These are phyloP conservation scores for Malacoctenus gilli DNA, from an alignment of 2,797 vertebrate species.

Conservation along the genomic window DNA sequence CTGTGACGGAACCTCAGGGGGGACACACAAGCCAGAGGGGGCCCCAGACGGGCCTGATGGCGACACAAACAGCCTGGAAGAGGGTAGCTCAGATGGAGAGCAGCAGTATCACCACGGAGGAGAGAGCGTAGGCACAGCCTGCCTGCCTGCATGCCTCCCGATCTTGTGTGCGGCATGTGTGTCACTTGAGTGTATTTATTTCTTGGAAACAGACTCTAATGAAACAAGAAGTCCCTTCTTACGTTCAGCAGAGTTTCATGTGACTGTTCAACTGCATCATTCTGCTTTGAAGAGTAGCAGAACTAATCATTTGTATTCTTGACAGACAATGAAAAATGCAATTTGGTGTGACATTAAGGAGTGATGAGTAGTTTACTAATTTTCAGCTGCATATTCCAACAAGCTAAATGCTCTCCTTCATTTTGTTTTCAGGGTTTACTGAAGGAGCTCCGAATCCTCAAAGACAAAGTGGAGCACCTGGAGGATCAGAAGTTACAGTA, in stretches of 20 bases:
- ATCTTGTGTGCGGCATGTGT: conserved; percentile 56
- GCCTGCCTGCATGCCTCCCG: conserved; percentile 59
- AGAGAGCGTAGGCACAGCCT: conserved; percentile 87
- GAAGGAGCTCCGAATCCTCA: conserved; percentile 89
- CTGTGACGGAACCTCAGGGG: conserved; percentile 51
- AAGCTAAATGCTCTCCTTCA: background rate
- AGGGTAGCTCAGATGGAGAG: conserved; percentile 79
- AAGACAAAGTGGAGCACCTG: conserved; percentile 91
- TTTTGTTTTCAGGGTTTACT: conserved; percentile 83
- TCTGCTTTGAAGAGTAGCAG: background rate
- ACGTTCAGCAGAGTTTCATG: background rate
- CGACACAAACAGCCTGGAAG: conserved; percentile 43
- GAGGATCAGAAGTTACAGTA: conserved; percentile 93
- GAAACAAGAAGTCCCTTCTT: no score
- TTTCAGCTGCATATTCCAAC: background rate
- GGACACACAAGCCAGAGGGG: conserved; percentile 52
- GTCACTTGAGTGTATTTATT: conserved; percentile 24
- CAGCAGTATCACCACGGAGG: conserved; percentile 79
- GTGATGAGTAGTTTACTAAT: background rate
- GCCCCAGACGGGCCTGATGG: conserved; percentile 52
- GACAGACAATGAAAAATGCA: conserved; percentile 15
- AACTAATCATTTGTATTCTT: no score
- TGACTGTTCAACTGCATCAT: background rate
- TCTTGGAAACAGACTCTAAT: no score
- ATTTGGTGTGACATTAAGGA: background rate